Conservation (phyloP, 2,888 invertebrate species). For the Tipula vernalis region DNA sequence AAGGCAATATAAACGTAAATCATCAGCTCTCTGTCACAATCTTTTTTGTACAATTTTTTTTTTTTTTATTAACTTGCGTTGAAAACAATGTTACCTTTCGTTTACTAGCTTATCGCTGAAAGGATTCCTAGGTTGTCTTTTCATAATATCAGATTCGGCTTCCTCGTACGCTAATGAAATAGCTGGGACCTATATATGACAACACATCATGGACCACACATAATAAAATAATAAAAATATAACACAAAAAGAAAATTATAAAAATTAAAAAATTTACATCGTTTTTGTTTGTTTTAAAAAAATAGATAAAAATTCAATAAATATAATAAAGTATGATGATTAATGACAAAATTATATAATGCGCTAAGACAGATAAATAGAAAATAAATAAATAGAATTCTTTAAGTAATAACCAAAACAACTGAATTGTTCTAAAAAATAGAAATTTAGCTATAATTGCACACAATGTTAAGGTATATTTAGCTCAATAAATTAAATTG, state of each 20-base stretch:
- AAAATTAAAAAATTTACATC: neutral
- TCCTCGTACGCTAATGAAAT: slow-evolving; percentile 97
- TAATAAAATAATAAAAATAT: neutral
- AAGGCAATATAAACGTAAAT: neutral
- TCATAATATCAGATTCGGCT: slow-evolving; percentile 98
- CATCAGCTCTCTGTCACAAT: neutral
- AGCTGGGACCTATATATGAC: slow-evolving; percentile 70
- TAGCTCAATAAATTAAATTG: neutral
- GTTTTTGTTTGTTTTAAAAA: neutral
- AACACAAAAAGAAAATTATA: neutral
- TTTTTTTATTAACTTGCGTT: neutral
- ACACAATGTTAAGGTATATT: neutral
- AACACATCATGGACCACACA: neutral
- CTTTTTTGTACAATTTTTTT: neutral
- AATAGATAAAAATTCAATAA: neutral
- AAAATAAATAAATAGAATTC: neutral
- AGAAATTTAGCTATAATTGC: neutral
- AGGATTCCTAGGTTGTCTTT: slow-evolving; percentile 95
- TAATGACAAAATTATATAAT: neutral
- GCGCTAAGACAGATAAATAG: neutral
- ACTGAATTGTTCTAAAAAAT: neutral
- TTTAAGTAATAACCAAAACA: neutral
- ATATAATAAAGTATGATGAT: neutral
- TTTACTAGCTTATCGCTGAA: slow-evolving; percentile 64
- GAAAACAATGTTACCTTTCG: slow-evolving; percentile 5